Conservation (phyloP, 2,113 vertebrate genomes). For the Nicator chloris region DNA sequence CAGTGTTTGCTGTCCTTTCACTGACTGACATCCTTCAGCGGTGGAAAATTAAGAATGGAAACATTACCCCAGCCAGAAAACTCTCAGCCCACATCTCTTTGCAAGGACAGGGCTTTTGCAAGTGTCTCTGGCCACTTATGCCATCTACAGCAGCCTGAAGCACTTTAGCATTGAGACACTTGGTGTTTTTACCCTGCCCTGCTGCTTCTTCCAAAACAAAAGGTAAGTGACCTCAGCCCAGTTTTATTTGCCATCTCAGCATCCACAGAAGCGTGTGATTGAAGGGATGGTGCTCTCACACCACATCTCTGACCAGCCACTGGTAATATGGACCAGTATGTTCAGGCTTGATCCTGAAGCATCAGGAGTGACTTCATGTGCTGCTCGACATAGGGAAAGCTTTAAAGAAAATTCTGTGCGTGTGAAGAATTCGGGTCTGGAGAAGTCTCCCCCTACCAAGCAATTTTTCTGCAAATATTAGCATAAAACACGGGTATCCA, state of each 20-base stretch:
- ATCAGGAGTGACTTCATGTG: background rate
- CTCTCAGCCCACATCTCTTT: background rate
- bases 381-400: background rate
- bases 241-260: background rate
- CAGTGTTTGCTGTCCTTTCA: background rate
- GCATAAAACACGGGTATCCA: background rate
- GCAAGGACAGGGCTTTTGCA: background rate
- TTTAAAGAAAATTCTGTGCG: background rate
- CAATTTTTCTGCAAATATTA: background rate
- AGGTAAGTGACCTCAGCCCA: background rate
- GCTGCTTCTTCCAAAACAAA: background rate
- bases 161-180: background rate
- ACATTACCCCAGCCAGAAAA: background rate
- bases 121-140: background rate
- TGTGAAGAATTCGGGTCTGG: background rate
- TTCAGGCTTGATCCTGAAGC: background rate
- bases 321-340: background rate
- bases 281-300: background rate
- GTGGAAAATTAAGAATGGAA: background rate
- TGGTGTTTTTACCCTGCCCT: fast-evolving
- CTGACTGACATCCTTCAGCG: fast-evolving
- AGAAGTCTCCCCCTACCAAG: background rate
- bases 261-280: background rate
- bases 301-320: background rate
- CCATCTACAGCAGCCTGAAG: background rate